Conservation (phyloP, 2,113 vertebrate genomes). For the Puffinus mauretanicus region DNA sequence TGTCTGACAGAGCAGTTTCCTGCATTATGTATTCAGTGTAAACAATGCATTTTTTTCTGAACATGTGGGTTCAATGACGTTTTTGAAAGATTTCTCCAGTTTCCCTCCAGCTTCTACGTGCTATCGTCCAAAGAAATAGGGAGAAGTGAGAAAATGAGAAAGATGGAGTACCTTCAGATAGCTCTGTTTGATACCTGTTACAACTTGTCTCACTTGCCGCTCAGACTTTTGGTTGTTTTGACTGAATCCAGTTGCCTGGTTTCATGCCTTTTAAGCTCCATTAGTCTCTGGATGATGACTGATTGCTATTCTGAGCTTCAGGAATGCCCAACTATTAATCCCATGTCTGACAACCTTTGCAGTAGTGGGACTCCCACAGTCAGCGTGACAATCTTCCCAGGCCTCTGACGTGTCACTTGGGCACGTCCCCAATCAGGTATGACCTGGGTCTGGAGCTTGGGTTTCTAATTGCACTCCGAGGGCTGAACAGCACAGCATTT, state of each 20-base stretch:
- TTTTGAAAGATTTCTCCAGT: background rate
- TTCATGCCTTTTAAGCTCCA: constrained; percentile 22
- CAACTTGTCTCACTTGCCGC: background rate
- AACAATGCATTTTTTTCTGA: background rate
- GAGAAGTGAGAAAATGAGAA: background rate
- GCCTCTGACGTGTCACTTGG: background rate
- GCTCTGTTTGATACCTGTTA: background rate
- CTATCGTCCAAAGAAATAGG: background rate
- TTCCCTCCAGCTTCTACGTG: background rate
- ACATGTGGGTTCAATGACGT: background rate
- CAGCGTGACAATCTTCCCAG: background rate
- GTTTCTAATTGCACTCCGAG: background rate
- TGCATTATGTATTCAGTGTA: background rate
- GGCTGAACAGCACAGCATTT: background rate
- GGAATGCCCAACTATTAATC: constrained; percentile 10
- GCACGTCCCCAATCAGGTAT: background rate
- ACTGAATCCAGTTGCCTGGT: background rate
- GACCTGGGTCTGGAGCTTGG: background rate
- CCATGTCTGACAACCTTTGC: background rate
- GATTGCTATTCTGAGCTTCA: constrained; percentile 9
- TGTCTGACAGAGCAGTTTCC: background rate
- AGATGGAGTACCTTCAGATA: background rate
- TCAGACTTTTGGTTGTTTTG: constrained; percentile 11
- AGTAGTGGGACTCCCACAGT: background rate
- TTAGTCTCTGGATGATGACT: background rate